Evolutionary conservation across 2,797 vertebrate genomes (phyloP).

Genomic region (Ceryle rudis): DNA sequence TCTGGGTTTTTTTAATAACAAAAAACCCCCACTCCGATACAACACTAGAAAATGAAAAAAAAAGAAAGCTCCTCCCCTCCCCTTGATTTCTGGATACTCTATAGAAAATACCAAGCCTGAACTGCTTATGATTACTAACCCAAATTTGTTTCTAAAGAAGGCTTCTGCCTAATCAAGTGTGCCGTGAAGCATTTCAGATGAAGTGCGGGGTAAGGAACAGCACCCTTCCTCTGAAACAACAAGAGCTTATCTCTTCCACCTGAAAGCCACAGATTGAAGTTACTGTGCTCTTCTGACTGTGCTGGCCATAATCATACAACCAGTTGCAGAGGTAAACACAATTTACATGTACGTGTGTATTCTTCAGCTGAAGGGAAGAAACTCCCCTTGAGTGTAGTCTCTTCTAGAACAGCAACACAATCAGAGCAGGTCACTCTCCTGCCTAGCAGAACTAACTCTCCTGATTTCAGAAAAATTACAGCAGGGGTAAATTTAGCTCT

Average conservation of each 20-base stretch:
- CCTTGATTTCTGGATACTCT: not conserved
- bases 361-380: not conserved
- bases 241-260: not conserved
- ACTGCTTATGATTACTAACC: not conserved
- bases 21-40: not conserved
- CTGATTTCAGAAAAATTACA: slow-evolving; percentile 10
- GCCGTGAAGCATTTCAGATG: not conserved
- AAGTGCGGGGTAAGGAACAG: not conserved
- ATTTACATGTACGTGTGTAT: not conserved
- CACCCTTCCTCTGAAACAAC: not conserved
- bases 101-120: not conserved
- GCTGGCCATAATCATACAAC: not conserved
- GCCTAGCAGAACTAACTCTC: not conserved
- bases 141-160: not conserved
- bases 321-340: not conserved
- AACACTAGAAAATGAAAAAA: not conserved
- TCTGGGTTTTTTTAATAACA: not conserved
- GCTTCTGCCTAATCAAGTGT: not conserved
- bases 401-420: not conserved
- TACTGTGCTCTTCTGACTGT: not conserved
- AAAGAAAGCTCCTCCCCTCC: not conserved
- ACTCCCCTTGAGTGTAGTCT: not conserved
- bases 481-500: slow-evolving; percentile 21
- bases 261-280: not conserved
- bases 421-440: not conserved